Conservation (phyloP, 2,113 vertebrate genomes). For the human (Homo sapiens) region DNA sequence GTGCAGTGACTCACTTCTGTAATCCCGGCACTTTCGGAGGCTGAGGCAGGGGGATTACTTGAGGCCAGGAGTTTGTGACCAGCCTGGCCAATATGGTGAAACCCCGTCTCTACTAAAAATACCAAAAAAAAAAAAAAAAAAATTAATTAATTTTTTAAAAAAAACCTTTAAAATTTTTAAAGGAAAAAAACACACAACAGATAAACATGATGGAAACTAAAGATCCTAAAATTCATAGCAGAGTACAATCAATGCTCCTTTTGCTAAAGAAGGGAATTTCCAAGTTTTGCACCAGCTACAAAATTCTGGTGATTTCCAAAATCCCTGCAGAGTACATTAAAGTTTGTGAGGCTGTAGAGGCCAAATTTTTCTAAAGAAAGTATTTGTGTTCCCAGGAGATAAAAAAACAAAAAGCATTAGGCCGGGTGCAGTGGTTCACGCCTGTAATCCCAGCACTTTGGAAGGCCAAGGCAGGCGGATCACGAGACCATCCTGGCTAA, state of each 20-base stretch:
- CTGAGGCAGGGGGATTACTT: no score
- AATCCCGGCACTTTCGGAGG: no score
- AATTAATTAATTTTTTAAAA: not conserved
- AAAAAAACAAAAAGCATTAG: not conserved
- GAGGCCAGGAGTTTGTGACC: no score
- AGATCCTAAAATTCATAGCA: constrained; percentile 27
- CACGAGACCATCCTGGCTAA: no score
- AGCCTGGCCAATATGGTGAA: no score
- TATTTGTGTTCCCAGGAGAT: constrained; percentile 11
- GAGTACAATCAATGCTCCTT: not conserved
- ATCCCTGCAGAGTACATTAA: not conserved
- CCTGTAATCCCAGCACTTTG: no score
- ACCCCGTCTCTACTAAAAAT: no score
- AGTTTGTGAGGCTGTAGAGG: not conserved
- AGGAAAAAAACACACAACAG: not conserved
- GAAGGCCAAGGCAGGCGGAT: no score
- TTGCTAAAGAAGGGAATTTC: constrained; percentile 31
- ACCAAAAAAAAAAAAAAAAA: not conserved
- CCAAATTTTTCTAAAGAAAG: constrained; percentile 40
- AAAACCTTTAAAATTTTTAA: constrained; percentile 22
- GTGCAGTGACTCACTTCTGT: no score
- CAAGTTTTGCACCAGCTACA: not conserved
- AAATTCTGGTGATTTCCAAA: constrained; percentile 44
- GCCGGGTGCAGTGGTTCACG: no score
- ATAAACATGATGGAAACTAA: not conserved